Evolutionary conservation across 1,140 invertebrate species (phyloP), one percentile per base, ranked within the genome.

Genomic region (Diorhabda elongata): DNA sequence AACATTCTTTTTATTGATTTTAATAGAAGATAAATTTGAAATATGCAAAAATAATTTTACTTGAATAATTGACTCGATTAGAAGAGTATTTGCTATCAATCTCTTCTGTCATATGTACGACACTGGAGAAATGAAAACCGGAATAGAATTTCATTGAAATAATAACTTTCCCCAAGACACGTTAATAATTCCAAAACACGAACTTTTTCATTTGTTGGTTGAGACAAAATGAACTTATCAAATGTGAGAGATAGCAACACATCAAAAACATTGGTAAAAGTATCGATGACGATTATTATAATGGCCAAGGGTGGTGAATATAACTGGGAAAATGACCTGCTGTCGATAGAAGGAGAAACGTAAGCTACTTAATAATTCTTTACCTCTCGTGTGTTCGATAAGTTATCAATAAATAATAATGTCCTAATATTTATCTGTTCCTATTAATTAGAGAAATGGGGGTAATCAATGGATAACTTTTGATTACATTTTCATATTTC

Each of bases 221-320:
- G 47, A n/a, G 2, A 4, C 6, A 52, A 52, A 52, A 52, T 52
- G 47, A 52, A 52, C 47, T 52, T 52, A 52, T 52, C 47, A 52
- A 52, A 69, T 52, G 43, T 57, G 56, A 58, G 8, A 68, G 60
- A 62, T 62, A 62, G 44, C 61, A 62, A n/a, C 6, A 62, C 61
- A 62, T 44, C 44, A 44, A 62, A 62, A 62, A 62, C 44, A 44
- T 44, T 62, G 61, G 42, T 52, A n/a, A 43, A 44, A 44, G 42
- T 62, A 62, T 62, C 61, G 44, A 62, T 62, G 61, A 44, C 61
- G 61, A 62, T 62, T 43, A 62, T 62, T 62, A 62, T 44, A 62
- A 62, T 62, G 5, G 61, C 61, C 43, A 43, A 62, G 61, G 61
- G 61, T 47, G 43, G 8, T 42, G n/a, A 52, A 62, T 62, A 44